These are phyloP conservation scores for Drosophila limbata DNA, from an alignment of 2,888 invertebrate species.

Conservation along the genomic window DNA sequence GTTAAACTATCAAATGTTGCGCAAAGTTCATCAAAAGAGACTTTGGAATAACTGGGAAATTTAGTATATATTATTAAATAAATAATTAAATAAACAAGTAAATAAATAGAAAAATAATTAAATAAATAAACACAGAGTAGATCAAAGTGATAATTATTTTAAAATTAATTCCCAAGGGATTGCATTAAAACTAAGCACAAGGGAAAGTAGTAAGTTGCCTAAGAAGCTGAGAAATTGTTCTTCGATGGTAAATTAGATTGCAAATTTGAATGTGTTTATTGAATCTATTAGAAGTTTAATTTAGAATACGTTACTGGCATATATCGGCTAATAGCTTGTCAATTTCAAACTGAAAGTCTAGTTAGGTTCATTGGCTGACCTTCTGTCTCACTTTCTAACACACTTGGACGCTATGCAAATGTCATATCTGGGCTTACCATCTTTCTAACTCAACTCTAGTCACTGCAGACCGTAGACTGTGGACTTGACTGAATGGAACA, in stretches of 20 bases:
- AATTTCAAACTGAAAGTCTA: constrained; percentile 19
- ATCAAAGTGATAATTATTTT: too few relatives aligned
- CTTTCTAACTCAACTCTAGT: constrained; percentile 22
- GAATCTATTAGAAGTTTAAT: too few relatives aligned
- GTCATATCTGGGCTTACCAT: constrained; percentile 35
- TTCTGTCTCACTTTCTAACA: constrained; percentile 47
- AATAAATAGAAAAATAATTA: too few relatives aligned
- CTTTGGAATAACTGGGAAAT: neutral
- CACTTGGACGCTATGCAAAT: constrained; percentile 25
- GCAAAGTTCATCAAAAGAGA: neutral
- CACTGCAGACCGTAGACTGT: too few relatives aligned
- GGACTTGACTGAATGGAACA: constrained; percentile 27
- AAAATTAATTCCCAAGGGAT: too few relatives aligned
- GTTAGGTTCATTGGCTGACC: constrained; percentile 24
- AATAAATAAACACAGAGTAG: too few relatives aligned
- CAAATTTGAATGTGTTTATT: too few relatives aligned
- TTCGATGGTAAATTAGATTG: too few relatives aligned
- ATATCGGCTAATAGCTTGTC: constrained; percentile 7
- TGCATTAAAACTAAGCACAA: too few relatives aligned
- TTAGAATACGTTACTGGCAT: neutral
- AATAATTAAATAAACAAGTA: too few relatives aligned
- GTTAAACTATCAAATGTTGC: neutral
- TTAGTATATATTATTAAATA: neutral
- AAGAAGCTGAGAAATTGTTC: too few relatives aligned
- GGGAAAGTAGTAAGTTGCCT: too few relatives aligned